A percentile compares a stretch with the other conserved stretches of the same genome.
These are phyloP conservation scores for Cephalophus harveyi DNA, from an alignment of 2,113 vertebrate genomes.

Conservation along the genomic window DNA sequence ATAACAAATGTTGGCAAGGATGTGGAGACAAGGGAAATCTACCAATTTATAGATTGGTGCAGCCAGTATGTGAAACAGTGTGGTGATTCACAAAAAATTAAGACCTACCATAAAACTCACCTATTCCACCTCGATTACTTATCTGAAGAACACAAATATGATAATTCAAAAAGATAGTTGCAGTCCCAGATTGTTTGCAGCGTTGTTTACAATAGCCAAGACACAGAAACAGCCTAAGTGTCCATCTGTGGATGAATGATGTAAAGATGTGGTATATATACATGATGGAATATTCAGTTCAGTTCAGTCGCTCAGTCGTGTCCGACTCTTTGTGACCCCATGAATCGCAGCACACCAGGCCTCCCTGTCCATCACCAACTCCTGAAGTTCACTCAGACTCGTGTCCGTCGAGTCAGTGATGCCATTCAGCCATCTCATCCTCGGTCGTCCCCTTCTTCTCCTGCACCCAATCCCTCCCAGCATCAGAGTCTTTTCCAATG, in stretches of 20 bases:
- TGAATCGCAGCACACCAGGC: no score
- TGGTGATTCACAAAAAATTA: not conserved
- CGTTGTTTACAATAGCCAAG: not conserved
- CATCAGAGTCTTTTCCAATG: no score
- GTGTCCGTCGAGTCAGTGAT: no score
- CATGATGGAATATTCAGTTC: not conserved
- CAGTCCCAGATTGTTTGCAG: not conserved
- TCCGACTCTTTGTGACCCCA: no score
- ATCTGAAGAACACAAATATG: not conserved
- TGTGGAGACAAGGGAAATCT: not conserved
- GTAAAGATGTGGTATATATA: not conserved
- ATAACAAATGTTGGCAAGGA: not conserved
- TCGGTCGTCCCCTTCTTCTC: no score
- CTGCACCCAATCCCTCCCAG: no score
- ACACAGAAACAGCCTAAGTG: not conserved
- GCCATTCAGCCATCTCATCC: no score
- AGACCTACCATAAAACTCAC: not conserved
- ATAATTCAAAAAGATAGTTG: not conserved
- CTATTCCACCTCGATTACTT: not conserved
- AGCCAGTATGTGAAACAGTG: not conserved
- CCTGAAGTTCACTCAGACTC: no score
- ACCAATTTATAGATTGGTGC: not conserved
- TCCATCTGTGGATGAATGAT: not conserved
- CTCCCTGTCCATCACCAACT: no score
- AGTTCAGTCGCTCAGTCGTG: no score